Evolutionary conservation across 2,113 vertebrate species (phyloP).

Genomic region (Leiothrix lutea): DNA sequence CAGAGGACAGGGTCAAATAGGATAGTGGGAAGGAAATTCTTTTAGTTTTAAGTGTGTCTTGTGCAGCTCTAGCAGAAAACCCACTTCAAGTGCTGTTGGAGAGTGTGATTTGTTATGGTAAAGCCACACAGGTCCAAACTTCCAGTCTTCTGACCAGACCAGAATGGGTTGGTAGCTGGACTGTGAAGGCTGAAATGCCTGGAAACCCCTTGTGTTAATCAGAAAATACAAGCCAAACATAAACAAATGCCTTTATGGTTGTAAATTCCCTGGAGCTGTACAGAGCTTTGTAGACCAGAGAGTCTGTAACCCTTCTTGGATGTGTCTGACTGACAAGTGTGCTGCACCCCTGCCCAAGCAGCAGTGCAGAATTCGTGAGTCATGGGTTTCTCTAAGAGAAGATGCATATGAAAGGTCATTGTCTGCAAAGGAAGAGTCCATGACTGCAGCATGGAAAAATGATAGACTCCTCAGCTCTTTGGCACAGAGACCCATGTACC

Average conservation of each 20-base stretch:
- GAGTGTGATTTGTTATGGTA: background rate
- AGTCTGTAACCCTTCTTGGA: background rate
- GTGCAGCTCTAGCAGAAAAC: background rate
- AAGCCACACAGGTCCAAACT: background rate
- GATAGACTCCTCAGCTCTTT: background rate
- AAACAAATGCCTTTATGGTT: background rate
- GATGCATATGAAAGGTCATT: background rate
- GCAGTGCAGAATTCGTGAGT: rapidly evolving
- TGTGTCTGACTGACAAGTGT: background rate
- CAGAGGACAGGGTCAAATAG: background rate
- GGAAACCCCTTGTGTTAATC: background rate
- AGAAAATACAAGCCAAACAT: background rate
- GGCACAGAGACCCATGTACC: background rate
- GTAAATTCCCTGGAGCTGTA: background rate
- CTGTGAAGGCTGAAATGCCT: background rate
- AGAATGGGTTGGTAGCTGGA: background rate
- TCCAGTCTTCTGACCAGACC: background rate
- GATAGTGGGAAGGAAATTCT: background rate
- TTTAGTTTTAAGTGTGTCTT: background rate
- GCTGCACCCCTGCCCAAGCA: background rate
- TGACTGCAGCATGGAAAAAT: background rate
- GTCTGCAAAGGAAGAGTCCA: background rate
- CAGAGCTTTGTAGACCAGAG: background rate
- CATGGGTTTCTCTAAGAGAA: background rate
- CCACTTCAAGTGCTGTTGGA: background rate